phyloP scores from a whole-genome alignment of 2,888 invertebrate genomes.

The Drosophila acutilabella region DNA sequence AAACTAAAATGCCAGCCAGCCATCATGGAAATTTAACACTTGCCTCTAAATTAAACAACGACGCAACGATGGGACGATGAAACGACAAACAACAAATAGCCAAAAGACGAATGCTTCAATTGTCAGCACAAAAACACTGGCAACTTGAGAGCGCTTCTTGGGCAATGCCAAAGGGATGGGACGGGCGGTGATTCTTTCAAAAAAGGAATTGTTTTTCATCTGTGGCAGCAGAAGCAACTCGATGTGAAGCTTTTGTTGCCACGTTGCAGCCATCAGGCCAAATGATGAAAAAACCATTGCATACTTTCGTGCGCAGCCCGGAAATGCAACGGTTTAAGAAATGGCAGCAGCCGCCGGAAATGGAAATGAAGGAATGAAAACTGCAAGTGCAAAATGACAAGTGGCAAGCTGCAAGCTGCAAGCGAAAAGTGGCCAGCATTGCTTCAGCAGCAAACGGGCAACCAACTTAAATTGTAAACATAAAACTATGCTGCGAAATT shows the following conservation, averaged over 20 bases:
- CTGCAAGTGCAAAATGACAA: constrained; percentile 41
- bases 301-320: constrained; percentile 74
- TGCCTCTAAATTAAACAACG: constrained; percentile 70
- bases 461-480: constrained; percentile 77
- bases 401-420: constrained; percentile 34
- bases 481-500: constrained; percentile 79
- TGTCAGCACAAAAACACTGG: constrained; percentile 55
- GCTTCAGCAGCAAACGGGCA: constrained; percentile 38
- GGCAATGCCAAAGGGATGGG: background rate
- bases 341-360: constrained; percentile 46
- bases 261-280: constrained; percentile 73
- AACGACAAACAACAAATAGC: constrained; percentile 38
- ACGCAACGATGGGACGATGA: constrained; percentile 33
- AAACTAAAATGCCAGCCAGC: constrained; percentile 71
- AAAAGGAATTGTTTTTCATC: constrained; percentile 70
- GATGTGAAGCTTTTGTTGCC: constrained; percentile 64
- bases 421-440: constrained; percentile 18
- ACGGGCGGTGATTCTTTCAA: background rate
- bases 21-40: constrained; percentile 78
- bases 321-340: constrained; percentile 58
- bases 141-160: constrained; percentile 7
- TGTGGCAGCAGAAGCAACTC: constrained; percentile 25
- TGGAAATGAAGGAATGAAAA: constrained; percentile 61
- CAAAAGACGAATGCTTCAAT: constrained; percentile 67
- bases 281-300: constrained; percentile 79